Conservation (phyloP, 1,140 invertebrate genomes). For the Heliconius hermathena region DNA sequence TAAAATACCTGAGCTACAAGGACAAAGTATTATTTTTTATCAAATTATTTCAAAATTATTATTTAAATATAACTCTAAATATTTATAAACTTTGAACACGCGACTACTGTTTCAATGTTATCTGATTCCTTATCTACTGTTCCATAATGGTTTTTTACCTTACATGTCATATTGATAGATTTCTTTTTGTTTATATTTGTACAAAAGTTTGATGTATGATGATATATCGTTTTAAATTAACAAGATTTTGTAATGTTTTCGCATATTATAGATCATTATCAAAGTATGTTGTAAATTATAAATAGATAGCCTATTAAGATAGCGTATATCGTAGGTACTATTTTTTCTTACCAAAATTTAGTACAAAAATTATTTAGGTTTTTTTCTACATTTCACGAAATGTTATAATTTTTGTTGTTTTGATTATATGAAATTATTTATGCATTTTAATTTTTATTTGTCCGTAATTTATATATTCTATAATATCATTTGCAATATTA, state of each 20-base stretch:
- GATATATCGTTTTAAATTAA: constrained; percentile 4
- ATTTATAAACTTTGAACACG: too few species aligned
- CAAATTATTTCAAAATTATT: too few species aligned
- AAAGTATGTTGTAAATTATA: neutral
- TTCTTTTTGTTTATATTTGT: neutral
- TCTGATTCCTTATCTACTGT: too few species aligned
- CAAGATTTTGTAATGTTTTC: neutral
- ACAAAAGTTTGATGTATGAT: neutral
- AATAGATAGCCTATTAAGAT: constrained; percentile 14
- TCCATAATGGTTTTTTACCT: neutral
- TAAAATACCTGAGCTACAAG: too few species aligned
- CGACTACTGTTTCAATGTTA: too few species aligned
- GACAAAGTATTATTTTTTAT: too few species aligned
- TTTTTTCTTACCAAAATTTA: neutral
- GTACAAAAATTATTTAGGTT: too few species aligned
- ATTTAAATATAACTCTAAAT: too few species aligned
- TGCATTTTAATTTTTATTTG: neutral
- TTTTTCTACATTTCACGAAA: too few species aligned
- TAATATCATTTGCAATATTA: too few species aligned
- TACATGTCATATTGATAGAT: neutral
- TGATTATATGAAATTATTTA: too few species aligned
- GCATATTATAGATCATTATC: neutral
- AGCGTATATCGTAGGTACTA: neutral
- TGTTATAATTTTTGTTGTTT: too few species aligned
- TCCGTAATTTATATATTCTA: neutral